Evolutionary conservation across 2,113 vertebrate genomes (phyloP), one percentile per base, ranked within the genome.

Genomic region (Odocoileus virginianus): DNA sequence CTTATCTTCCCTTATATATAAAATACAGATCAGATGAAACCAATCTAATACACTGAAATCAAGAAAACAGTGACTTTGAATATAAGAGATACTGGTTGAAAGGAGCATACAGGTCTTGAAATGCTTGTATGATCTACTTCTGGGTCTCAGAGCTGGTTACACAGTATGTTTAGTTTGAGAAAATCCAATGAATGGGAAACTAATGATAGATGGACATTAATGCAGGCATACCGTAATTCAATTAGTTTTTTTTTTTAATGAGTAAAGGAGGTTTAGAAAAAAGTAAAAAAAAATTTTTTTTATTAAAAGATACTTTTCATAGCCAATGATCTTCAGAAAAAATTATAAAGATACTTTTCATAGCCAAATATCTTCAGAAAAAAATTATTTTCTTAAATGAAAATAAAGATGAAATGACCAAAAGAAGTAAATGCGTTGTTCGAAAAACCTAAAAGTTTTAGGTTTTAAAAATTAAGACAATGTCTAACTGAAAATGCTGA

Each of bases 381-480:
- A 94, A 19, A 36, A 1, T 60, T 36, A 71, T 11, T 97, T 40
- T 45, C 33, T 74, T 47, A 54, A 55, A 61, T 86, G 55, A 96
- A 95, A 96, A 86, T 23, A 87, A 87, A 97, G 91, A 85, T 25
- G 8, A 92, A 85, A 87, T 96, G 55, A 47, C 36, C 85, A 40
- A 85, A 91, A 74, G 21, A 50, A 54, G 25, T 54, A 43, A 36
- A 45, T 81, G 23, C 47, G 7, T 86, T 91, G 52, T 54, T 23
- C 91, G 87, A 83, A 82, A 95, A 91, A 79, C 9, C 33, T 55
- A 7, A 16, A 93, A 45, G 14, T 94, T 90, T 91, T 50, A n/a
- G 33, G 33, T 43, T 40, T 40, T 40, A 40, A 76, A 40, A 3
- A 33, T 25, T 15, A 52, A 43, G 50, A 67, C 30, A 58, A 40